Base-by-base conservation (phyloP, 2,888 invertebrate species). In the Sympetrum striolatum region DNA sequence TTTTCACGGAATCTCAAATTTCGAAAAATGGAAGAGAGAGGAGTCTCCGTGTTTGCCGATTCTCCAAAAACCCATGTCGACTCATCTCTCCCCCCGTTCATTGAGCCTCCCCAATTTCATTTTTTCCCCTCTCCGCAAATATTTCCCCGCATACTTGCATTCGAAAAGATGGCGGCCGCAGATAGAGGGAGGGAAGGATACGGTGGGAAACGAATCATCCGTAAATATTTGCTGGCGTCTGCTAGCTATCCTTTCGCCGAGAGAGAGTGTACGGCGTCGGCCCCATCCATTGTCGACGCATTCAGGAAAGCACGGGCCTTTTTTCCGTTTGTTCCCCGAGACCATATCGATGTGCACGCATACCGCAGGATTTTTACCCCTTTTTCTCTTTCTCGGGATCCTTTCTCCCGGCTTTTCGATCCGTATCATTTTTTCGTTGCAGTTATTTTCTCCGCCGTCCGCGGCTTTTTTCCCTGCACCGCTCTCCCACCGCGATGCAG, bases 211-310 rank as follows among this genome's bases (percentile, higher is more conserved):
- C 86, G 39, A 60, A 86, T 86, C 86, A 86, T 86, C 86, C 86
- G 86, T 86, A 86, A 86, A 86, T 64, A 86, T 86, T 86, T 86
- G 86, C 86, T 58, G 86, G 60, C 64, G 86, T 86, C 86, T 86
- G 86, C 60, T 64, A 60, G 86, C 64, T 22, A 58, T 60, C 86
- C 86, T 86, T 86, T 86, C 37, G 60, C 22, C n/a, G n/a, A n/a
- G n/a, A n/a, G n/a, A 37, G 37, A 73, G 73, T 31, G 31, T 2
- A 64, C 22, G 64, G 64, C 64, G 64, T 64, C 64, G 22, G 64
- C 12, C n/a, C 31, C 73, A 14, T 31, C 73, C 73, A 73, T 73
- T 73, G 73, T 73, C 73, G 73, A 25, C 73, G 25, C 31, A 31
- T 25, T 31, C 73, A 73, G 73, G 53, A 73, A 31, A 64, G 64